Base-by-base conservation (phyloP, 2,113 vertebrate genomes). In the Manacus vitellinus region DNA sequence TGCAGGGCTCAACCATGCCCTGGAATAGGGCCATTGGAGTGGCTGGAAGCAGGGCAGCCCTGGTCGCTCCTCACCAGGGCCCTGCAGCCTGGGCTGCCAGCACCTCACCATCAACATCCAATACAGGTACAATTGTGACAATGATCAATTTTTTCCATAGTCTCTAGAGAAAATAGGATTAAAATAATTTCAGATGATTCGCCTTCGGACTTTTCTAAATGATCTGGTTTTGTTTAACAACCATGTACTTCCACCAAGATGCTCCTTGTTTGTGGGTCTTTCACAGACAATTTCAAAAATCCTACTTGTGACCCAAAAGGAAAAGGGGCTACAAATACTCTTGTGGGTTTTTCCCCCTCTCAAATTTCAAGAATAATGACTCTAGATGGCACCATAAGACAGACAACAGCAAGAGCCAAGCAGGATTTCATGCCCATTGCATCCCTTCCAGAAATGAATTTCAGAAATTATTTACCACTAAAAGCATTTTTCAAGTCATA, bases 21-120 rank as follows among this genome's bases (percentile, higher is more conserved):
- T 37, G 31, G 46, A 27, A 52, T 0, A 33, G 23, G 12, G 14
- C 33, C 0, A 0, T 1, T 1, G 0, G 24, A 52, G 7, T 6
- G 2, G 12, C 12, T 67, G 39, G n/a, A 74, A 58, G 31, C 1
- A 5, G 21, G 1, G 1, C 51, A 51, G 27, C 12, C 25, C 31
- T 6, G 1, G 33, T 15, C 18, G 8, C 51, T 20, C 22, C n/a
- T 24, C 54, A 65, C 24, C 55, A 12, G 22, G 51, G 17, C 4
- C 31, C 37, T 11, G 24, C 14, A 66, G 46, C 12, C 31, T n/a
- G 41, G 44, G 16, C 46, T 13, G 41, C 59, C 58, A 78, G 46
- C 59, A 41, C 41, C 65, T 75, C n/a, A 8, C 30, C 62, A 51
- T 30, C 3, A 3, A 41, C 41, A 46, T 8, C 37, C 21, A 22